A percentile compares a stretch with the other conserved stretches of the same genome.
Conservation (phyloP, 1,140 invertebrate genomes). For the Wiebesia pumilae region DNA sequence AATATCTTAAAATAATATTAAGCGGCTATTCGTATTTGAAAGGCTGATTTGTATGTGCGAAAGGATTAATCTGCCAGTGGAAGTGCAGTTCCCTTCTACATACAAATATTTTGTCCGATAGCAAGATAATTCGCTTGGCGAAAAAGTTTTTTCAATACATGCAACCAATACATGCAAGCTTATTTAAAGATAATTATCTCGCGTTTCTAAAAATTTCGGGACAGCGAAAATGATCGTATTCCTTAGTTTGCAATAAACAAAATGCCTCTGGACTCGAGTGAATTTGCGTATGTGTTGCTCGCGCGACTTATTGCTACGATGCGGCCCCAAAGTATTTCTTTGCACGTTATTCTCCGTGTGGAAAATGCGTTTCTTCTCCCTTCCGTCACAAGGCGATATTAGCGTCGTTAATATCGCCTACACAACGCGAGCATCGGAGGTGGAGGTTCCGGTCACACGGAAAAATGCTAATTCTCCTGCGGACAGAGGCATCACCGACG, state of each 20-base stretch:
- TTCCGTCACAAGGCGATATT: neutral
- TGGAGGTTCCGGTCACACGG: conserved; percentile 24
- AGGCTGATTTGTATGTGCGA: too few species aligned
- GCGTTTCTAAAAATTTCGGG: too few species aligned
- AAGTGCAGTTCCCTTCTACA: too few species aligned
- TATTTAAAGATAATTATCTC: too few species aligned
- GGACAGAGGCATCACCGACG: neutral
- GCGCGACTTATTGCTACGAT: neutral
- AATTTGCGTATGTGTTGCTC: neutral
- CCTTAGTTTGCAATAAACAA: neutral
- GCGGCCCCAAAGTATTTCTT: neutral
- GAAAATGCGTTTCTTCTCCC: neutral
- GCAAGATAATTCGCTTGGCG: too few species aligned
- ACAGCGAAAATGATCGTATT: too few species aligned
- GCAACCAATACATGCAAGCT: too few species aligned
- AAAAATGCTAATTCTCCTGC: conserved; percentile 47
- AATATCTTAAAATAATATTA: too few species aligned
- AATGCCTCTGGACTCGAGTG: neutral
- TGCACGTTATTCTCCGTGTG: conserved; percentile 29
- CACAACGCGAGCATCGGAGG: neutral
- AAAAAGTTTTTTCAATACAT: too few species aligned
- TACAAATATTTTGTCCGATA: too few species aligned
- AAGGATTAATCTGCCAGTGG: too few species aligned
- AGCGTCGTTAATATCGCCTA: neutral
- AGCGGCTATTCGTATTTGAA: too few species aligned